Percentiles rank a stretch among this genome's conserved stretches.
These are phyloP conservation scores for Vidua macroura DNA, from an alignment of 2,113 vertebrate genomes.

Conservation along the genomic window DNA sequence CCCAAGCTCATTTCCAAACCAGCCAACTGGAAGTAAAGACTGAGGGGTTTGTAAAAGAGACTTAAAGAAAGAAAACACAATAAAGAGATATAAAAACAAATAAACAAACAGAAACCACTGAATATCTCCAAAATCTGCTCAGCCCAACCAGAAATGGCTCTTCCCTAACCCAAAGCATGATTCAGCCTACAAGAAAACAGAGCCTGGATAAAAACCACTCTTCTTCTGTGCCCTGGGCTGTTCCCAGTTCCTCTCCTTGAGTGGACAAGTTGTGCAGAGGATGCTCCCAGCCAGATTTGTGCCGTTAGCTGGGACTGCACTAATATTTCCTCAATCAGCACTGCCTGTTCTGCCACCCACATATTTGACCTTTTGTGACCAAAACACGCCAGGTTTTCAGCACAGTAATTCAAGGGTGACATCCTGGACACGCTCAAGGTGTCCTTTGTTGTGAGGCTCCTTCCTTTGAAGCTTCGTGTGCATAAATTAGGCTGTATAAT, in stretches of 20 bases:
- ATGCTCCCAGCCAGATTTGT: neutral
- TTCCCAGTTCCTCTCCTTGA: neutral
- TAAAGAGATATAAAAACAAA: neutral
- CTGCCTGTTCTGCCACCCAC: neutral
- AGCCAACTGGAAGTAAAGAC: neutral
- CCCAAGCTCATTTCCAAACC: neutral
- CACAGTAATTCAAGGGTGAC: neutral
- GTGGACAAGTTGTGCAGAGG: neutral
- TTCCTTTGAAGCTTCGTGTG: neutral
- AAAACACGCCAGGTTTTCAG: neutral
- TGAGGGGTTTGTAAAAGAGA: neutral
- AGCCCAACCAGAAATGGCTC: neutral
- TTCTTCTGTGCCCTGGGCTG: neutral
- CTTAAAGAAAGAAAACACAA: neutral
- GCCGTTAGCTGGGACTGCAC: neutral
- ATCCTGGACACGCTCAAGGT: neutral
- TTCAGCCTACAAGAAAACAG: neutral
- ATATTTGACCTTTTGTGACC: neutral
- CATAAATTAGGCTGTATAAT: neutral
- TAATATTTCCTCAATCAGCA: neutral
- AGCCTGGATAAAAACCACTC: neutral
- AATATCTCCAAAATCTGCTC: neutral
- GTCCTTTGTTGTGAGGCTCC: neutral
- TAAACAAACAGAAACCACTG: neutral
- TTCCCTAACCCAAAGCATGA: neutral